Evolutionary conservation across 2,113 vertebrate genomes (phyloP).

Genomic region (Muntiacus reevesi): DNA sequence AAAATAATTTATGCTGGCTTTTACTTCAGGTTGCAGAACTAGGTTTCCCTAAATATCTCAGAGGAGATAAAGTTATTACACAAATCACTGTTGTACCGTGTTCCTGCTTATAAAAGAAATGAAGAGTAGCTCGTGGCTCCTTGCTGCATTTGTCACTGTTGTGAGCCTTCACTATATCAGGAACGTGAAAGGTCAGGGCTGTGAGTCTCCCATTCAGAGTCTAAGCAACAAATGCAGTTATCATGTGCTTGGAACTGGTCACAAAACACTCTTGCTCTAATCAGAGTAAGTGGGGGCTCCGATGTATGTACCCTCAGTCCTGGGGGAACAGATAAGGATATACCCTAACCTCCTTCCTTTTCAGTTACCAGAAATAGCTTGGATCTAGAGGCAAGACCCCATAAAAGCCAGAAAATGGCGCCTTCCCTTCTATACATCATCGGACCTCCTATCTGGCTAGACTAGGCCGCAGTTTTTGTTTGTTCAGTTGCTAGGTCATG

Average conservation of each 20-base stretch:
- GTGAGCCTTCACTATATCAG: neutral
- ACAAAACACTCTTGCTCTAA: neutral
- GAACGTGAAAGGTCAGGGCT: neutral
- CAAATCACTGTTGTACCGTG: neutral
- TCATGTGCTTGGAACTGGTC: neutral
- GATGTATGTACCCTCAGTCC: neutral
- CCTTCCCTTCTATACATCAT: neutral
- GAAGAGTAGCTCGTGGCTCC: neutral
- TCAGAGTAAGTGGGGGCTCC: neutral
- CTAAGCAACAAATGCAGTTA: neutral
- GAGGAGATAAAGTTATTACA: neutral
- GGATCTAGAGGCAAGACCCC: neutral
- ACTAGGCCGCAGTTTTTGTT: neutral
- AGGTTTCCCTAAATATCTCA: neutral
- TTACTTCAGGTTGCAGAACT: neutral
- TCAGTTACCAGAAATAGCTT: neutral
- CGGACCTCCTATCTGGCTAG: neutral
- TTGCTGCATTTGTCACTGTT: no score
- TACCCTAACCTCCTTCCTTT: neutral
- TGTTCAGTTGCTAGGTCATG: neutral
- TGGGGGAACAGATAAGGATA: neutral
- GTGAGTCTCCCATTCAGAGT: neutral
- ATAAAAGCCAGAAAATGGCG: neutral
- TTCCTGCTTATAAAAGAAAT: neutral
- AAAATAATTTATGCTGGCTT: neutral